Evolutionary conservation across 2,113 vertebrate genomes (phyloP).

Genomic region (Poeciliopsis prolifica): DNA sequence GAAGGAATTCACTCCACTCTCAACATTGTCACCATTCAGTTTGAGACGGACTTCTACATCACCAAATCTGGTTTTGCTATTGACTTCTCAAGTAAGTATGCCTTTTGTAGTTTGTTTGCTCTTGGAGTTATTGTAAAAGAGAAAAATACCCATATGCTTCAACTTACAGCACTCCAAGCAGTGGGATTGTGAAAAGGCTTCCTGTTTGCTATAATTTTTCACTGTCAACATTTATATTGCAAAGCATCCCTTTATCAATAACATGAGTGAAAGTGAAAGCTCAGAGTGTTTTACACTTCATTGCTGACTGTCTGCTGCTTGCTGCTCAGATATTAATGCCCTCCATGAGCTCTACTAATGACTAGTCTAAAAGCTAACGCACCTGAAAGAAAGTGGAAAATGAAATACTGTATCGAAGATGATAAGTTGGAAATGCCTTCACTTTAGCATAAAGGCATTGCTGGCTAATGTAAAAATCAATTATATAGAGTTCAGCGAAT

Average conservation of each 20-base stretch:
- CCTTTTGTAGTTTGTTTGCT: neutral
- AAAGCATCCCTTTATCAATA: neutral
- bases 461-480: constrained; percentile 42
- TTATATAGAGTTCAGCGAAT: constrained; percentile 23
- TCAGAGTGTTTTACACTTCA: constrained; percentile 18
- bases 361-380: constrained; percentile 17
- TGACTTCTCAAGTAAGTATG: constrained; percentile 96
- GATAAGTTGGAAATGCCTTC: constrained; percentile 37
- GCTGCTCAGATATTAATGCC: constrained; percentile 10
- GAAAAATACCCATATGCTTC: neutral
- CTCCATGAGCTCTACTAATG: constrained; percentile 29
- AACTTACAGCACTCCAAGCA: neutral
- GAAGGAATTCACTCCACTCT: constrained; percentile 97
- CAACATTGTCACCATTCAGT: constrained; percentile 94
- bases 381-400: constrained; percentile 22
- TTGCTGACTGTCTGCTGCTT: constrained; percentile 2
- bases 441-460: constrained; percentile 8
- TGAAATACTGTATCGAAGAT: constrained; percentile 8
- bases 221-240: neutral
- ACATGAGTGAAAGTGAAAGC: neutral
- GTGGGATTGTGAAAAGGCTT: neutral
- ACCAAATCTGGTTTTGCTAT: constrained; percentile 99
- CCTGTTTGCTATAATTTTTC: neutral
- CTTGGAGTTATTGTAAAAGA: neutral
- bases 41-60: constrained; percentile 99